phyloP scores from a whole-genome alignment of 2,888 invertebrate genomes.

The Peribatodes rhomboidaria region DNA sequence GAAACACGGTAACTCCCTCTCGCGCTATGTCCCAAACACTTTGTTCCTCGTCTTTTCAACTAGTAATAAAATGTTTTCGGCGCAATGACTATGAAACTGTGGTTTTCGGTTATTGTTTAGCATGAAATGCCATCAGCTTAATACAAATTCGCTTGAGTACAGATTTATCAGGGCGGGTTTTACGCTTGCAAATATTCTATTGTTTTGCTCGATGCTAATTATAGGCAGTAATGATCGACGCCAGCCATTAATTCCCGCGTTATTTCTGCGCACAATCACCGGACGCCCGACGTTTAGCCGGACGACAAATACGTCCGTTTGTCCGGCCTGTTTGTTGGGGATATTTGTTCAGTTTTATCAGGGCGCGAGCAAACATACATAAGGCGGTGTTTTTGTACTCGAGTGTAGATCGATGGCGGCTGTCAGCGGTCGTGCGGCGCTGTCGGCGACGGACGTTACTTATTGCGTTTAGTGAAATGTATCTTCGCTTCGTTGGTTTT shows the following conservation, averaged over 20 bases:
- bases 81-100: no score
- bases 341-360: conserved; percentile 50
- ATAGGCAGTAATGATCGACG: background rate
- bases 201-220: background rate
- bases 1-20: no score
- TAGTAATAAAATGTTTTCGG: no score
- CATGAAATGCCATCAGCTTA: no score
- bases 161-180: no score
- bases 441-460: background rate
- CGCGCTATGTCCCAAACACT: no score
- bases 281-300: conserved; percentile 46
- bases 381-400: conserved; percentile 43
- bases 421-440: conserved; percentile 1
- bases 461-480: background rate
- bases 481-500: background rate
- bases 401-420: conserved; percentile 40
- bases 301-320: conserved; percentile 44
- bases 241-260: conserved; percentile 31
- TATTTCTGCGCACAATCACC: conserved; percentile 34
- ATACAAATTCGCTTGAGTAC: no score
- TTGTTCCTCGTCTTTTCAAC: no score
- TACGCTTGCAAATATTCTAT: no score
- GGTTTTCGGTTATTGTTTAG: no score
- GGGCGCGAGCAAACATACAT: conserved; percentile 48
- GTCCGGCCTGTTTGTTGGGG: conserved; percentile 38